phyloP scores from a whole-genome alignment of 1,140 invertebrate species.

The Leptoteleia sp. region DNA sequence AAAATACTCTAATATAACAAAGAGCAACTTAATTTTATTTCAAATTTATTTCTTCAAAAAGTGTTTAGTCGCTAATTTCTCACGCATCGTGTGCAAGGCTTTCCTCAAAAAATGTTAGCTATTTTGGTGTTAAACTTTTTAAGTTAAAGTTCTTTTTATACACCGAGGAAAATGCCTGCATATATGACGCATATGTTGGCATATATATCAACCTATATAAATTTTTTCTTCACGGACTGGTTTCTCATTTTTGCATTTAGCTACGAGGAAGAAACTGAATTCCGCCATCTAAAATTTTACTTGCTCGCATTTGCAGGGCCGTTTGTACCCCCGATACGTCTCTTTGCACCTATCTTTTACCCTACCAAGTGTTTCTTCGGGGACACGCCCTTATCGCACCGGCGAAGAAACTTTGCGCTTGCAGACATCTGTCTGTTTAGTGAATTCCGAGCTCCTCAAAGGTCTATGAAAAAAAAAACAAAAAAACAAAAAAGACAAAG shows the following conservation, averaged over 20 bases:
- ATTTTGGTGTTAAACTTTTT: no score
- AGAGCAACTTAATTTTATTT: no score
- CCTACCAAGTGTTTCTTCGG: conserved; percentile 44
- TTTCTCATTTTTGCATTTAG: conserved; percentile 11
- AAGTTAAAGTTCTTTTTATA: no score
- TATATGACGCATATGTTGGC: no score
- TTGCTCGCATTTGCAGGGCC: conserved; percentile 30
- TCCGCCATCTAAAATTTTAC: conserved; percentile 37
- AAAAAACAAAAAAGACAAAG: conserved; percentile 3
- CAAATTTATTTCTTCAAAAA: no score
- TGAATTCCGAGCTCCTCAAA: conserved; percentile 4
- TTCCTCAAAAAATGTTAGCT: no score
- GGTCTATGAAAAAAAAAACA: background rate
- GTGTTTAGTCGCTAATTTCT: no score
- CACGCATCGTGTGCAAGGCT: no score
- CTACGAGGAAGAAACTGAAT: conserved; percentile 31
- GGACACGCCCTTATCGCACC: conserved; percentile 28
- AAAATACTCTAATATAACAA: no score
- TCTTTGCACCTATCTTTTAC: conserved; percentile 3
- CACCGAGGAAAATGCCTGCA: no score
- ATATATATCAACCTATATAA: no score
- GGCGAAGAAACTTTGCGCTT: conserved; percentile 20
- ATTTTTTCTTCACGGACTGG: background rate
- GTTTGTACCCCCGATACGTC: conserved; percentile 20
- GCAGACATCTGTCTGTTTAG: conserved; percentile 14